phyloP scores from a whole-genome alignment of 2,797 vertebrate species.

The Fistularia commersonii region DNA sequence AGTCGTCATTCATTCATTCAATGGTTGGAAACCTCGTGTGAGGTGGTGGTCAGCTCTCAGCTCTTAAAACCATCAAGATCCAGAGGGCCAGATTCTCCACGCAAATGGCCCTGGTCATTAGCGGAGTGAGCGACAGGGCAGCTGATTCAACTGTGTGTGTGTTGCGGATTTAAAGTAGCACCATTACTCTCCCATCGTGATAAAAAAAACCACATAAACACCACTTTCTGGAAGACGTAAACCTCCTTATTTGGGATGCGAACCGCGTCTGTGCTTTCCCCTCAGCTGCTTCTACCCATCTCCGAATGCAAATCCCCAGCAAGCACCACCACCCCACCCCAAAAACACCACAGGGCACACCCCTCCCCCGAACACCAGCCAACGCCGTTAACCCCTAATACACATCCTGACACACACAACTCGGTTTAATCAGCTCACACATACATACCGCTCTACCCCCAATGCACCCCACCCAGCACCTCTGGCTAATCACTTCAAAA shows the following conservation, averaged over 20 bases:
- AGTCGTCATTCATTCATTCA: not conserved
- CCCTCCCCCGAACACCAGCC: slow-evolving; percentile 27
- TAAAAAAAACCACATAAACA: not conserved
- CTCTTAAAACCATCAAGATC: not conserved
- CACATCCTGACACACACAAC: slow-evolving; percentile 51
- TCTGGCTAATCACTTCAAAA: slow-evolving; percentile 70
- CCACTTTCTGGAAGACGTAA: not conserved
- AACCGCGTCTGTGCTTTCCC: not conserved
- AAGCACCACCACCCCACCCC: not conserved
- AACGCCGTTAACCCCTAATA: slow-evolving; percentile 20
- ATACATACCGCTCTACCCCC: slow-evolving; percentile 43
- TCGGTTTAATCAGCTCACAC: slow-evolving; percentile 61
- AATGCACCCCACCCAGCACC: slow-evolving; percentile 56
- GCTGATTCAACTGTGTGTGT: not conserved
- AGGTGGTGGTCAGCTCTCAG: not conserved
- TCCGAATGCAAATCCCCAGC: not conserved
- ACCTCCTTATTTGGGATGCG: not conserved
- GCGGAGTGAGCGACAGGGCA: not conserved
- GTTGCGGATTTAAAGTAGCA: not conserved
- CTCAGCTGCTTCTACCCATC: not conserved
- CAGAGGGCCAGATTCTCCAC: not conserved
- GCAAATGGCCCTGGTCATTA: not conserved
- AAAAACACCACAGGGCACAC: slow-evolving; percentile 7
- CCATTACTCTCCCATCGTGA: not conserved
- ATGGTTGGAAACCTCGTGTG: no score